Conservation (phyloP, 2,888 invertebrate species). For the Pachydiplax longipennis region DNA sequence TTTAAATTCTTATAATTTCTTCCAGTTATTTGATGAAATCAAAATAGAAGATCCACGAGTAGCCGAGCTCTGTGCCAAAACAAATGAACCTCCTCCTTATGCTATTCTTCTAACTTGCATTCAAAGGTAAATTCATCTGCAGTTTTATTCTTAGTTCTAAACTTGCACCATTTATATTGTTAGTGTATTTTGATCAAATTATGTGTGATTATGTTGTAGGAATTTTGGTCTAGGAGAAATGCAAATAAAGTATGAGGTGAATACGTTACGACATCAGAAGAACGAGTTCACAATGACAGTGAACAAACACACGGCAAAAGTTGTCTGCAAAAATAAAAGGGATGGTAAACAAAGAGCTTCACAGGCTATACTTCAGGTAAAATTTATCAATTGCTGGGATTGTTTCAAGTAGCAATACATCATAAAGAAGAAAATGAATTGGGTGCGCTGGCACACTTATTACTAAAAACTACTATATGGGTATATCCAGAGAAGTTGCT, state of each 20-base stretch:
- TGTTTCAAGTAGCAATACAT: too few relatives aligned
- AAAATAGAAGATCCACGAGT: conserved; percentile 93
- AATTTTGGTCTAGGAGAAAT: conserved; percentile 92
- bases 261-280: conserved; percentile 86
- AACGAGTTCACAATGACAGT: conserved; percentile 95
- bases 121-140: conserved; percentile 67
- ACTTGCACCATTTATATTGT: background rate
- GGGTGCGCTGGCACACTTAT: too few relatives aligned
- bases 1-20: conserved; percentile 37
- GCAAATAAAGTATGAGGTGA: conserved; percentile 85
- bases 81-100: conserved; percentile 94
- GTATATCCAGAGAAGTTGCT: too few relatives aligned
- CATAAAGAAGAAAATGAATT: too few relatives aligned
- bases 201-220: conserved; percentile 58
- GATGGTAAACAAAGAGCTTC: conserved; percentile 96
- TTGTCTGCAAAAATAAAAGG: conserved; percentile 93
- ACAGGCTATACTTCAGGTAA: conserved; percentile 87
- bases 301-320: conserved; percentile 88
- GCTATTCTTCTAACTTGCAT: conserved; percentile 91
- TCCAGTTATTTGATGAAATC: conserved; percentile 89
- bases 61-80: conserved; percentile 93
- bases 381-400: background rate
- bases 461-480: too few relatives aligned
- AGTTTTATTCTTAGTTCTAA: background rate
- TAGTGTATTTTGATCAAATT: background rate